Conservation (phyloP, 2,888 invertebrate species). For the Lasioglossum pauxillum region DNA sequence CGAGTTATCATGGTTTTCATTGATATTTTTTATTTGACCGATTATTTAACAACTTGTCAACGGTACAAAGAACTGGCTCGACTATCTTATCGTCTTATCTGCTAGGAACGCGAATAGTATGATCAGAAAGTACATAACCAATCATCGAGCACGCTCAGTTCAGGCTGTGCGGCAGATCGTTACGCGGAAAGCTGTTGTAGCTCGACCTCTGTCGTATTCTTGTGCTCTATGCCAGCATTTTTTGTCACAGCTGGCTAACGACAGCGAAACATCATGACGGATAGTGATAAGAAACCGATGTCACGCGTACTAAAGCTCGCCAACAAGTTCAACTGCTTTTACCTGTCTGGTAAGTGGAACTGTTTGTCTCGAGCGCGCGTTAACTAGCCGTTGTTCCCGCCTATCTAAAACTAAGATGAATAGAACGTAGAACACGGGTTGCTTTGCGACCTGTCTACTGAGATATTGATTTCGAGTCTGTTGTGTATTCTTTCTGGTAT, state of each 20-base stretch:
- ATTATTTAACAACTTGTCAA: neutral
- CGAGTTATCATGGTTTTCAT: neutral
- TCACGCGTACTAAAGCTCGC: slow-evolving; percentile 92
- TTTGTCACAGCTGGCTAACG: slow-evolving; percentile 75
- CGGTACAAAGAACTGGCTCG: neutral
- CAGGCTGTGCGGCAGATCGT: neutral
- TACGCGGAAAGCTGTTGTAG: slow-evolving; percentile 38
- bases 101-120: neutral
- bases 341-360: slow-evolving; percentile 90
- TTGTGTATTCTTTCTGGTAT: slow-evolving; percentile 72
- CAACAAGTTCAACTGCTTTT: slow-evolving; percentile 95
- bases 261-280: slow-evolving; percentile 83
- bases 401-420: slow-evolving; percentile 13
- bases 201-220: slow-evolving; percentile 48
- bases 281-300: slow-evolving; percentile 85
- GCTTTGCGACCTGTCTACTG: slow-evolving; percentile 67
- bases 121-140: slow-evolving; percentile 26
- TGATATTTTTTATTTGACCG: neutral
- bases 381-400: neutral
- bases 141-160: slow-evolving; percentile 30
- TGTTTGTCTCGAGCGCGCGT: neutral
- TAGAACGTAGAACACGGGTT: slow-evolving; percentile 55
- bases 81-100: slow-evolving; percentile 23
- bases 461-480: slow-evolving; percentile 79
- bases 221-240: slow-evolving; percentile 68